Evolutionary conservation across 2,888 invertebrate species (phyloP).

Genomic region (Parnassius glacialis): DNA sequence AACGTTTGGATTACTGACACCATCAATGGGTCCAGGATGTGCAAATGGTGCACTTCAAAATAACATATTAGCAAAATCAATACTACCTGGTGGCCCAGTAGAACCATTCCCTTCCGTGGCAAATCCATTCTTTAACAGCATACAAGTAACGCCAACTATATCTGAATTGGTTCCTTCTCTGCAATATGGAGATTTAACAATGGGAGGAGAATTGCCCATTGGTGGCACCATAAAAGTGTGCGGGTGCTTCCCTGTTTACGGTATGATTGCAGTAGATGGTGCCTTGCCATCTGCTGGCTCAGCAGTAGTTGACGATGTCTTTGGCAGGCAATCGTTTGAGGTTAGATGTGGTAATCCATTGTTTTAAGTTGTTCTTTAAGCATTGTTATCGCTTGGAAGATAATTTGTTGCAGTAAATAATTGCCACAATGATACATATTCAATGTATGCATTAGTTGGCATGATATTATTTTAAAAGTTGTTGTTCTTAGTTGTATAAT

Average conservation of each 20-base stretch:
- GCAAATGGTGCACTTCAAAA: constrained; percentile 18
- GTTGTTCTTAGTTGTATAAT: constrained; percentile 20
- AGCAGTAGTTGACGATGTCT: constrained; percentile 47
- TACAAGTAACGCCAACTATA: constrained; percentile 51
- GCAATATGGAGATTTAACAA: constrained; percentile 57
- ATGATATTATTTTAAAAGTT: constrained; percentile 24
- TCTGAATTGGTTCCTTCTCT: constrained; percentile 58
- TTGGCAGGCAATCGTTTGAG: constrained; percentile 41
- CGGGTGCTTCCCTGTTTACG: constrained; percentile 66
- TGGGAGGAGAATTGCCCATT: constrained; percentile 59
- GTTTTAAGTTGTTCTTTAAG: constrained; percentile 23
- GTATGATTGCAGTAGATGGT: constrained; percentile 59
- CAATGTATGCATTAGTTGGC: constrained; percentile 8
- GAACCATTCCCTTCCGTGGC: constrained; percentile 18
- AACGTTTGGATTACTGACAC: constrained; percentile 25
- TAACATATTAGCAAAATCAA: constrained; percentile 5
- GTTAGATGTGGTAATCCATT: constrained; percentile 31
- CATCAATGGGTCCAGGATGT: constrained; percentile 15
- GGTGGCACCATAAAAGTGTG: constrained; percentile 60
- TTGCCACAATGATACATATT: constrained; percentile 12
- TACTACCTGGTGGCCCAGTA: constrained; percentile 22
- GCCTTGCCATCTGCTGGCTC: constrained; percentile 55
- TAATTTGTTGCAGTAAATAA: constrained; percentile 15
- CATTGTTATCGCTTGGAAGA: constrained; percentile 18
- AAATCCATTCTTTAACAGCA: constrained; percentile 33